Percentiles rank a stretch among this genome's conserved stretches.
These are phyloP conservation scores for Malurus splendens DNA, from an alignment of 2,797 vertebrate species.

Conservation along the genomic window DNA sequence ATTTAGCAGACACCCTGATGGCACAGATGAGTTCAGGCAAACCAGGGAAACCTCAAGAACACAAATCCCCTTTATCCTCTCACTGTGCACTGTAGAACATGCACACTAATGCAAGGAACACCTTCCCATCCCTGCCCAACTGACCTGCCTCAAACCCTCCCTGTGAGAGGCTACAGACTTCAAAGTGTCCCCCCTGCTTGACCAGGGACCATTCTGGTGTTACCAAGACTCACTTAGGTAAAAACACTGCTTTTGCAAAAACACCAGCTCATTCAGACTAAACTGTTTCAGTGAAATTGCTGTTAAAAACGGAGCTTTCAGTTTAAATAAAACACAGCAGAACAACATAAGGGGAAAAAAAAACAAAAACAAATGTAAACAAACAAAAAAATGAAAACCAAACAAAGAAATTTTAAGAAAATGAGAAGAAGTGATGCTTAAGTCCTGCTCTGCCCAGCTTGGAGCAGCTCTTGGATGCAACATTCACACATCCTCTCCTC, in stretches of 20 bases:
- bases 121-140: background rate
- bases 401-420: background rate
- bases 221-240: background rate
- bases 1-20: background rate
- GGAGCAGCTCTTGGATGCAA: accelerated
- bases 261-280: background rate
- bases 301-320: background rate
- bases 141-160: background rate
- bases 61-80: background rate
- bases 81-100: accelerated
- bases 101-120: background rate
- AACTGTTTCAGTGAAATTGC: background rate
- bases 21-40: background rate
- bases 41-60: background rate
- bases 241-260: background rate
- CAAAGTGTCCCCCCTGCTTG: background rate
- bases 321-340: background rate
- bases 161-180: background rate
- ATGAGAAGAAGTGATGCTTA: background rate
- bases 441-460: background rate
- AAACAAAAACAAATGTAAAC: background rate
- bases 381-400: accelerated
- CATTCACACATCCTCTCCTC: background rate
- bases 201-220: background rate
- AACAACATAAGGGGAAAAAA: background rate